phyloP scores from a whole-genome alignment of 2,888 invertebrate genomes.

The Athetis lepigone region DNA sequence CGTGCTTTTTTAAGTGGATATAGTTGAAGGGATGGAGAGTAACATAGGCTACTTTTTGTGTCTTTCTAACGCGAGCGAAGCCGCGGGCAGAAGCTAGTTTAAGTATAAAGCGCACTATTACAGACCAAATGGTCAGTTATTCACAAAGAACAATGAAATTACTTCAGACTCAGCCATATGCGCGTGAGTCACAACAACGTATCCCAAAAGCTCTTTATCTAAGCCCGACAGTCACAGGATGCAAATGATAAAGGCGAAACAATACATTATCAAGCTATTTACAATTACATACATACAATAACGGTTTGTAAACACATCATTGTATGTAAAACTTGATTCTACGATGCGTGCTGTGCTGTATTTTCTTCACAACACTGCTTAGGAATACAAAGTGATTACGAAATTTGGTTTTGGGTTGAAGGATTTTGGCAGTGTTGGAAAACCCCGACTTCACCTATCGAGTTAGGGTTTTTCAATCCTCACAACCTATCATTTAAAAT shows the following conservation, averaged over 20 bases:
- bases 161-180: neutral
- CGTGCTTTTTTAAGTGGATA: too few species aligned
- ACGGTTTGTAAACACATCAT: constrained; percentile 51
- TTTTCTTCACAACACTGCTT: constrained; percentile 23
- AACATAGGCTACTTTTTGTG: too few species aligned
- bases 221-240: constrained; percentile 47
- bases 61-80: too few species aligned
- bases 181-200: constrained; percentile 11
- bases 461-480: too few species aligned
- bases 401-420: constrained; percentile 8
- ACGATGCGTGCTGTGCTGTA: constrained; percentile 39
- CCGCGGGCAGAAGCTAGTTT: too few species aligned
- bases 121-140: neutral
- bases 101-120: neutral
- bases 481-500: too few species aligned
- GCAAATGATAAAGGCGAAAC: constrained; percentile 53
- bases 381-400: constrained; percentile 12
- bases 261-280: constrained; percentile 50
- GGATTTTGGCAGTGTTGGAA: neutral
- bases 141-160: constrained; percentile 21
- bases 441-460: too few species aligned
- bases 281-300: constrained; percentile 35
- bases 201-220: constrained; percentile 55
- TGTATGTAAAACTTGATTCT: constrained; percentile 55
- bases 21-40: too few species aligned